phyloP scores from a whole-genome alignment of 2,888 invertebrate genomes.

The Lymantria monacha region DNA sequence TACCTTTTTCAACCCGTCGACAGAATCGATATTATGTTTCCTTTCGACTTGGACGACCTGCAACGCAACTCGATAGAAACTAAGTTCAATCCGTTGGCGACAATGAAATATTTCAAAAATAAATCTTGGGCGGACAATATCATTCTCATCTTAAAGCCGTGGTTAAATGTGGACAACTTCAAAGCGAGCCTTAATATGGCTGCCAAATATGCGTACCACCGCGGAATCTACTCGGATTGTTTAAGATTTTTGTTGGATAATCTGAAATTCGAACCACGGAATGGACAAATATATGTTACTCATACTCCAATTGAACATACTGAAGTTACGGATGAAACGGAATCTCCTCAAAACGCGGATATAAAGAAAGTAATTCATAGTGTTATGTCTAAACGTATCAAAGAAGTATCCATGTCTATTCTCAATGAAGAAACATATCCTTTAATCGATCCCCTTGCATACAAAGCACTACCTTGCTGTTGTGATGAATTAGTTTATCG shows the following conservation, averaged over 20 bases:
- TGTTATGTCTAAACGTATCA: conserved; percentile 66
- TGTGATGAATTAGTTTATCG: conserved; percentile 63
- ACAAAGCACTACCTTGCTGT: conserved; percentile 58
- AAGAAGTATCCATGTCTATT: conserved; percentile 64
- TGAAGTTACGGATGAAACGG: conserved; percentile 15
- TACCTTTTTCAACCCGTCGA: conserved; percentile 68
- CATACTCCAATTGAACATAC: conserved; percentile 43
- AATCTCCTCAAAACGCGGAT: conserved; percentile 45
- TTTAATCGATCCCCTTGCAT: conserved; percentile 44
- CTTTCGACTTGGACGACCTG: conserved; percentile 56
- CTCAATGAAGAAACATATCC: conserved; percentile 66
- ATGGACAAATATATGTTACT: conserved; percentile 48
- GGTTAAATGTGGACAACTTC: conserved; percentile 58
- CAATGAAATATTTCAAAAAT: conserved; percentile 60
- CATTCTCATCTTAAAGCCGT: conserved; percentile 58
- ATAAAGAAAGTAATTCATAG: conserved; percentile 57
- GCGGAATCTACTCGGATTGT: conserved; percentile 57
- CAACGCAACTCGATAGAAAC: conserved; percentile 57
- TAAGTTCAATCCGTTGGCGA: conserved; percentile 51
- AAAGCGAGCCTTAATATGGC: conserved; percentile 61
- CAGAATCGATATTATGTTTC: conserved; percentile 67
- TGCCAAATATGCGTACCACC: conserved; percentile 68
- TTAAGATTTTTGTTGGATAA: conserved; percentile 55
- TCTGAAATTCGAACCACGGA: conserved; percentile 41
- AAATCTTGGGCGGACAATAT: conserved; percentile 69